Percentiles rank a stretch among this genome's conserved stretches.
phyloP scores from a whole-genome alignment of 2,888 invertebrate genomes.

The Cerastis rubricosa region DNA sequence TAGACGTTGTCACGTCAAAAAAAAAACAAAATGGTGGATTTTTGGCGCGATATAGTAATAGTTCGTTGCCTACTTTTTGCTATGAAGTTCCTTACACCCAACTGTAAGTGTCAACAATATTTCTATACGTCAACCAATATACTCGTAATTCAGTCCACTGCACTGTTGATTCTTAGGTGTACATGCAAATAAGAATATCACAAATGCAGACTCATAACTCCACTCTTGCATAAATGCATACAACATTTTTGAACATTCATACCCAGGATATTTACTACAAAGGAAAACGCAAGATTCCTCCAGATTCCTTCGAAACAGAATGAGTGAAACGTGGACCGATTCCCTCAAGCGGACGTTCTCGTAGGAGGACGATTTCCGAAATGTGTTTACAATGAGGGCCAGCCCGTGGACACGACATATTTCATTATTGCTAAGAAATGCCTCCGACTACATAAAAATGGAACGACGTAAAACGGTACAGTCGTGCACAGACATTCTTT shows the following conservation, averaged over 20 bases:
- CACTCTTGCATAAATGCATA: constrained; percentile 21
- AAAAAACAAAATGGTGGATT: no score
- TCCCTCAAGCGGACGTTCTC: constrained; percentile 77
- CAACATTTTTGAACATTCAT: constrained; percentile 57
- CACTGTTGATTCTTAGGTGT: not conserved
- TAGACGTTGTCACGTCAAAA: no score
- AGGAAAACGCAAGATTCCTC: constrained; percentile 74
- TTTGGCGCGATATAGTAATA: no score
- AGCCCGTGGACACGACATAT: constrained; percentile 84
- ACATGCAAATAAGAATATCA: constrained; percentile 12
- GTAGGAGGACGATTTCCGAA: constrained; percentile 85
- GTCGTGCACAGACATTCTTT: constrained; percentile 46
- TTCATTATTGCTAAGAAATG: constrained; percentile 88
- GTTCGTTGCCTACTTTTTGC: no score
- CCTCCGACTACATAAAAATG: constrained; percentile 81
- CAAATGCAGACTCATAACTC: constrained; percentile 10
- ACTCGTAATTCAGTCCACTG: not conserved
- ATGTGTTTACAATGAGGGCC: constrained; percentile 89
- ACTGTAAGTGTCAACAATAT: not conserved
- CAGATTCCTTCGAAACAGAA: constrained; percentile 80
- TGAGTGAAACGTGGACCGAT: constrained; percentile 81
- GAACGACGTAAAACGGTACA: constrained; percentile 81
- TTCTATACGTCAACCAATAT: not conserved
- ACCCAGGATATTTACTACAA: constrained; percentile 70
- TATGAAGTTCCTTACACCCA: not conserved